phyloP scores from a whole-genome alignment of 2,888 invertebrate species.

The Caenorhabditis sp. region DNA sequence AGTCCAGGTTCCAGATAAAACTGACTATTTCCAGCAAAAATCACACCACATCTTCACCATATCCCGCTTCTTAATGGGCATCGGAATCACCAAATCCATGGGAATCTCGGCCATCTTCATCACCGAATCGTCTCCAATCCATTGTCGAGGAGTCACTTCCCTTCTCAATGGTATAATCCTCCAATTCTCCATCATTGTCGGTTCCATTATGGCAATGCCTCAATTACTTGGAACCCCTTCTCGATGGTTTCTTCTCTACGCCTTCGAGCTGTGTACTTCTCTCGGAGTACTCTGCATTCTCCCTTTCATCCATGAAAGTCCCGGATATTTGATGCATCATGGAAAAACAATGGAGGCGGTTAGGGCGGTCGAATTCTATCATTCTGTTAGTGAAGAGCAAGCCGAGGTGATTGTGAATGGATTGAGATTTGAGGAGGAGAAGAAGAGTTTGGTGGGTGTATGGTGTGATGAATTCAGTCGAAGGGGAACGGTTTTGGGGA shows the following conservation, averaged over 20 bases:
- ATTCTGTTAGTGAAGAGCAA: not conserved
- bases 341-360: not conserved
- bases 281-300: conserved; percentile 4
- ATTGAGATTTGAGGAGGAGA: not conserved
- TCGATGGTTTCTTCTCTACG: conserved; percentile 22
- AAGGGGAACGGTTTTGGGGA: conserved; percentile 26
- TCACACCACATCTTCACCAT: conserved; percentile 12
- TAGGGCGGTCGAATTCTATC: conserved; percentile 15
- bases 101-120: conserved; percentile 29
- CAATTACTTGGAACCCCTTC: conserved; percentile 13
- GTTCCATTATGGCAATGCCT: conserved; percentile 29
- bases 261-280: conserved; percentile 14
- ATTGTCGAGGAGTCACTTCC: conserved; percentile 28
- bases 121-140: conserved; percentile 22
- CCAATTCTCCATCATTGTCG: conserved; percentile 15
- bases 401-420: not conserved
- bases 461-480: conserved; percentile 8
- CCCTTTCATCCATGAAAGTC: conserved; percentile 18
- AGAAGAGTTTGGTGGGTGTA: not conserved
- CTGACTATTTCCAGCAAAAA: conserved; percentile 9
- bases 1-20: too few relatives aligned
- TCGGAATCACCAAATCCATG: conserved; percentile 21
- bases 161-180: conserved; percentile 27
- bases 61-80: conserved; percentile 24
- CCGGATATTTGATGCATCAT: conserved; percentile 13